Conservation (phyloP, 2,797 vertebrate species). For the Muraenolepis orangiensis region DNA sequence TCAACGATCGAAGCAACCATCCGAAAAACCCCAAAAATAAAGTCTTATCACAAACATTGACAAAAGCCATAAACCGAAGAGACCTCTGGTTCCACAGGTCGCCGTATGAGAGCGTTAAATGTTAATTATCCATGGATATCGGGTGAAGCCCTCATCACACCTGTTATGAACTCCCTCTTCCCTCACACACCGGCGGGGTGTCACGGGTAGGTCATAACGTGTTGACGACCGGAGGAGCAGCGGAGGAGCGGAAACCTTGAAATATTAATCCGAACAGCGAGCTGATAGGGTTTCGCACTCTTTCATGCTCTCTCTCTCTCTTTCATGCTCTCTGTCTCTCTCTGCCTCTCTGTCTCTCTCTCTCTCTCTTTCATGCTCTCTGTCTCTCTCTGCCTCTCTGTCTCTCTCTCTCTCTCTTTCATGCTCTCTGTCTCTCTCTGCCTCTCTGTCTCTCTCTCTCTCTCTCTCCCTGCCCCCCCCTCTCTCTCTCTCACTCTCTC, state of each 20-base stretch:
- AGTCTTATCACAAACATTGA: not conserved
- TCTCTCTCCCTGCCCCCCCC: not conserved
- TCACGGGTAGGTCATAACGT: not conserved
- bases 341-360: not conserved
- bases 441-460: not conserved
- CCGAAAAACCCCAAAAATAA: not conserved
- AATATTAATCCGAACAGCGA: not conserved
- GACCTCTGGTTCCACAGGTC: not conserved
- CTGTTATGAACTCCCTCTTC: not conserved
- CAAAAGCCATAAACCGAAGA: not conserved
- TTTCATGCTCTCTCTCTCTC: not conserved
- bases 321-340: not conserved
- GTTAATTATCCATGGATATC: not conserved
- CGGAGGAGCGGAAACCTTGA: not conserved
- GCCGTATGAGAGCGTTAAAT: no score
- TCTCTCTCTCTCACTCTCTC: no score
- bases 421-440: not conserved
- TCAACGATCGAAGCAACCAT: not conserved
- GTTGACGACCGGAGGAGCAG: not conserved
- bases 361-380: not conserved
- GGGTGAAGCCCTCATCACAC: not conserved
- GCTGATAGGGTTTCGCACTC: not conserved
- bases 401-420: not conserved
- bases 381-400: no score
- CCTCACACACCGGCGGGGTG: not conserved